Conservation (phyloP, 2,888 invertebrate species). For the Tricholauxania praeusta region DNA sequence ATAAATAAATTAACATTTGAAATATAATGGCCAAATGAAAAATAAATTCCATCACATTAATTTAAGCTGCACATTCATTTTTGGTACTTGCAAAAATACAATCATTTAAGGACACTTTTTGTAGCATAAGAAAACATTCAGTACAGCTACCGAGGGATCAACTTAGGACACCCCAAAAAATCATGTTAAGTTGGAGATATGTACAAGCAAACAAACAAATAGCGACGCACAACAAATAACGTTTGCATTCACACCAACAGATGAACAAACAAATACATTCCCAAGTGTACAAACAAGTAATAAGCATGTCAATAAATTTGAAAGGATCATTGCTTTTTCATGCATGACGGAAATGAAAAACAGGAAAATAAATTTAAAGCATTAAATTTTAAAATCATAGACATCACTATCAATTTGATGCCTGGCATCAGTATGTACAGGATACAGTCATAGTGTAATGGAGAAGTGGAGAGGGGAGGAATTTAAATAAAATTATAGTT, state of each 20-base stretch:
- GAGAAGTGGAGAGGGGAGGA: too few relatives aligned
- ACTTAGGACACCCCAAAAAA: neutral
- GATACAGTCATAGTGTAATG: too few relatives aligned
- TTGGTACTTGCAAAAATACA: conserved; percentile 5
- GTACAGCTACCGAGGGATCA: neutral
- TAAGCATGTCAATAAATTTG: conserved; percentile 30
- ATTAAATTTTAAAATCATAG: conserved; percentile 24
- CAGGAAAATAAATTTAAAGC: conserved; percentile 28
- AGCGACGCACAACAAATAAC: neutral
- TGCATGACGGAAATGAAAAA: conserved; percentile 21
- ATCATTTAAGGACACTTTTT: neutral
- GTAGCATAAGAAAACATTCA: neutral
- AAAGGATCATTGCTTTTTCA: conserved; percentile 26
- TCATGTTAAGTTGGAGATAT: neutral
- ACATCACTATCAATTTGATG: too few relatives aligned
- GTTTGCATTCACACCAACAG: neutral
- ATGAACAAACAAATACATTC: neutral
- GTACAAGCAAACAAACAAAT: neutral
- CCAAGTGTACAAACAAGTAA: conserved; percentile 12
- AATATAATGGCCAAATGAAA: conserved; percentile 14
- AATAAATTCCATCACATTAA: conserved; percentile 18
- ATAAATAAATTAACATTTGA: neutral
- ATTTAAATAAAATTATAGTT: too few relatives aligned
- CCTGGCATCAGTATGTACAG: too few relatives aligned
- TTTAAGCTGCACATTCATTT: conserved; percentile 20